These are phyloP conservation scores for Arion vulgaris DNA, from an alignment of 1,140 invertebrate genomes.

Conservation along the genomic window DNA sequence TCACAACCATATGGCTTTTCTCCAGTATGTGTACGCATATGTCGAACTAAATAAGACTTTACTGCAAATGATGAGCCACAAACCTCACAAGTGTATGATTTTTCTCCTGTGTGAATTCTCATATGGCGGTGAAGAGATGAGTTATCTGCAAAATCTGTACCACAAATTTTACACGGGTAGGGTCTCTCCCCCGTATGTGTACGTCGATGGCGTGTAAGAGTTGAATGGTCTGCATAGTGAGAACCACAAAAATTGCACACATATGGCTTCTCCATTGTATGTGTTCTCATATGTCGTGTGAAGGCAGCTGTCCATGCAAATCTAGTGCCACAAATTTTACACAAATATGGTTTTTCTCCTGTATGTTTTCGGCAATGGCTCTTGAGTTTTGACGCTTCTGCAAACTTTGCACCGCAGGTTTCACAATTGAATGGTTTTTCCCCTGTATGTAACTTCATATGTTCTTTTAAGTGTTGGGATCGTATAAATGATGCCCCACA, in stretches of 20 bases:
- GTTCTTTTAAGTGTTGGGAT: slow-evolving; percentile 39
- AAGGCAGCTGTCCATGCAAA: slow-evolving; percentile 41
- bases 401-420: slow-evolving; percentile 36
- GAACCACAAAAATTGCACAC: slow-evolving; percentile 44
- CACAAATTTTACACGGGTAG: slow-evolving; percentile 43
- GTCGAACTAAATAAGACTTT: slow-evolving; percentile 91
- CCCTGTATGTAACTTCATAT: slow-evolving; percentile 37
- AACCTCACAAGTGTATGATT: slow-evolving; percentile 83
- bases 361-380: slow-evolving; percentile 32
- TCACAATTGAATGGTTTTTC: slow-evolving; percentile 27
- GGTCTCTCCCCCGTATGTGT: slow-evolving; percentile 47
- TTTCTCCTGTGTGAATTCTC: slow-evolving; percentile 44
- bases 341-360: slow-evolving; percentile 45
- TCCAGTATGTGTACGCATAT: slow-evolving; percentile 93
- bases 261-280: slow-evolving; percentile 43
- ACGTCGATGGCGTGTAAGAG: slow-evolving; percentile 39
- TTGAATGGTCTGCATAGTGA: slow-evolving; percentile 39
- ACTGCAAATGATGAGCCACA: slow-evolving; percentile 90
- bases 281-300: slow-evolving; percentile 43
- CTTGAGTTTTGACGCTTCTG: slow-evolving; percentile 39
- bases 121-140: slow-evolving; percentile 37
- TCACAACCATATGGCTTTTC: slow-evolving; percentile 95
- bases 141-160: slow-evolving; percentile 36
- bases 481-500: slow-evolving; percentile 40
- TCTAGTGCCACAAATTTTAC: slow-evolving; percentile 35